phyloP scores from a whole-genome alignment of 2,888 invertebrate species.

The Cheilosia urbana region DNA sequence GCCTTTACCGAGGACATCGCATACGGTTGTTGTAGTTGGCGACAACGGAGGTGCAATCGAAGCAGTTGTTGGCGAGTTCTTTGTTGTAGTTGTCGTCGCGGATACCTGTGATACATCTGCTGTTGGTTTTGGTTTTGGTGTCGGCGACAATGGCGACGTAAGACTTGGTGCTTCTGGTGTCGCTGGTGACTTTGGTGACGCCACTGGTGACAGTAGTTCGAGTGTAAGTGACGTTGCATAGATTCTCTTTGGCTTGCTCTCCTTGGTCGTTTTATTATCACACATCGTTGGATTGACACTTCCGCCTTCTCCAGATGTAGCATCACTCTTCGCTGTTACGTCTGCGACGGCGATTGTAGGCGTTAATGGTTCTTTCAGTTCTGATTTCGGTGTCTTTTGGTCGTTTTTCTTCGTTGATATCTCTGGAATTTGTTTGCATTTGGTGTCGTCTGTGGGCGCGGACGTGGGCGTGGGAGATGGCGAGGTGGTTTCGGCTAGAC shows the following conservation, averaged over 20 bases:
- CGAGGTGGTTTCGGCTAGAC: conserved; percentile 45
- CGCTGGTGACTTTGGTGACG: conserved; percentile 65
- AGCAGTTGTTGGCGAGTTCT: conserved; percentile 73
- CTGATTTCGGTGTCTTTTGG: conserved; percentile 75
- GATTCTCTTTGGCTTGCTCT: conserved; percentile 34
- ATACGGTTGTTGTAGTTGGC: conserved; percentile 64
- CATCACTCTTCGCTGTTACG: conserved; percentile 56
- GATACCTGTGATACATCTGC: conserved; percentile 77
- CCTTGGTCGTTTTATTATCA: conserved; percentile 40
- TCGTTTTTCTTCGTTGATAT: conserved; percentile 73
- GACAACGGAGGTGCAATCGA: conserved; percentile 78
- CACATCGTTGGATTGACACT: conserved; percentile 20
- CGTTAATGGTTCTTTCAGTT: conserved; percentile 71
- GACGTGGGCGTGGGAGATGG: conserved; percentile 15
- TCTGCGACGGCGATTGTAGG: conserved; percentile 68
- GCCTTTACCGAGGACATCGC: conserved; percentile 67
- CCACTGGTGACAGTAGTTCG: conserved; percentile 23
- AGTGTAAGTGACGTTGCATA: conserved; percentile 53
- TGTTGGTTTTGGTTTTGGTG: conserved; percentile 59
- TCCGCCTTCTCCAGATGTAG: conserved; percentile 24
- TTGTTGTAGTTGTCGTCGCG: conserved; percentile 76
- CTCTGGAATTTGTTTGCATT: conserved; percentile 45
- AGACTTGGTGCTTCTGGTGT: conserved; percentile 75
- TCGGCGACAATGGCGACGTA: conserved; percentile 58
- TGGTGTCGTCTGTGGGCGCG: conserved; percentile 74